These are phyloP conservation scores for Galaxias olidus DNA, from an alignment of 2,797 vertebrate species.

Conservation along the genomic window DNA sequence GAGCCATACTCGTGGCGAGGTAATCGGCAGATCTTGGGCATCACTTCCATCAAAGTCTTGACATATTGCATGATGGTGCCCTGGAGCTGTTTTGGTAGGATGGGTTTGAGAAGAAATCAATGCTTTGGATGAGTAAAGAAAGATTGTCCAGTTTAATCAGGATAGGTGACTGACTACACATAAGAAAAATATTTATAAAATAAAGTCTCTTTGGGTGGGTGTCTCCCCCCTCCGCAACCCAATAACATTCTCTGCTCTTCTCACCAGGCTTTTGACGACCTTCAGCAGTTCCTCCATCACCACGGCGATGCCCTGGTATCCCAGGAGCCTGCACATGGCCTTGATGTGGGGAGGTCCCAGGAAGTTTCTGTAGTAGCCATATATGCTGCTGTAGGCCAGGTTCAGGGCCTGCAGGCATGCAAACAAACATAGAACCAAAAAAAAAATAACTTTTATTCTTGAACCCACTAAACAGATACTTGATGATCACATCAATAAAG, in stretches of 20 bases:
- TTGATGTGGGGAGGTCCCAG: slow-evolving; percentile 99
- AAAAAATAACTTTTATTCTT: no score
- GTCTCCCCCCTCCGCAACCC: no score
- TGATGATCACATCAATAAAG: no score
- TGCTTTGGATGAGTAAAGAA: slow-evolving; percentile 52
- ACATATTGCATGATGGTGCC: slow-evolving; percentile 98
- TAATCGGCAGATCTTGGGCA: slow-evolving; percentile 98
- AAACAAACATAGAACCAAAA: no score
- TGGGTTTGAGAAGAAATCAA: no score
- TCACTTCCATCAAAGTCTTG: slow-evolving; percentile 98
- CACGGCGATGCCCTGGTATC: slow-evolving; percentile 97
- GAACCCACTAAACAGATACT: no score
- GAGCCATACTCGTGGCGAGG: slow-evolving; percentile 97
- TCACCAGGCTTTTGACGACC: slow-evolving; percentile 99
- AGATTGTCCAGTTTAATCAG: no score
- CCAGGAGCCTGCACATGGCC: slow-evolving; percentile 96
- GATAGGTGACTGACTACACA: no score
- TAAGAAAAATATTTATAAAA: no score
- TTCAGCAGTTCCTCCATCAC: slow-evolving; percentile 99
- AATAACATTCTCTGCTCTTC: no score
- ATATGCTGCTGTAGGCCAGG: slow-evolving; percentile 99
- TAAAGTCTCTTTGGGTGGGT: no score
- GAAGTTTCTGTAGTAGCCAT: slow-evolving; percentile 98
- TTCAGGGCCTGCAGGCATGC: slow-evolving; percentile 99
- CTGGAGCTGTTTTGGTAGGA: no score